phyloP scores from a whole-genome alignment of 1,140 invertebrate species.

The Apis dorsata region DNA sequence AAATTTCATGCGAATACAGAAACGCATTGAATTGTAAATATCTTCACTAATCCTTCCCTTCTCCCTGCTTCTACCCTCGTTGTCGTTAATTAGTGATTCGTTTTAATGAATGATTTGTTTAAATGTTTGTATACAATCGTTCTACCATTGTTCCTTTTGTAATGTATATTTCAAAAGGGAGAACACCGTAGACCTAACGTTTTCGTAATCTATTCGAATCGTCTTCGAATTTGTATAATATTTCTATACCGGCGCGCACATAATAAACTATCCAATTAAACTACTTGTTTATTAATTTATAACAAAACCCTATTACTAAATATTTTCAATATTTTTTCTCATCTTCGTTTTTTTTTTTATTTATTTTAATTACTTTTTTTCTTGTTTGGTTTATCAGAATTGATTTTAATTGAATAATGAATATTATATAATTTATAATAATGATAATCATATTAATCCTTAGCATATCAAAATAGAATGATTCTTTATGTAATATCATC shows the following conservation, averaged over 20 bases:
- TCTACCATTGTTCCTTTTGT: conserved; percentile 59
- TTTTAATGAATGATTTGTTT: conserved; percentile 50
- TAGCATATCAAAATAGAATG: no score
- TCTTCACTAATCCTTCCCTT: not conserved
- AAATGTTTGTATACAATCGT: conserved; percentile 56
- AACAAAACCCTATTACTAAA: not conserved
- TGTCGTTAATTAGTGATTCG: conserved; percentile 47
- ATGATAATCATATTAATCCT: no score
- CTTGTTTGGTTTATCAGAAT: no score
- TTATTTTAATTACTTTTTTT: no score
- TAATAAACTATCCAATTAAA: conserved; percentile 74
- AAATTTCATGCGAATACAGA: conserved; percentile 54
- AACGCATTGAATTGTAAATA: conserved; percentile 69
- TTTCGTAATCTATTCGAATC: conserved; percentile 66
- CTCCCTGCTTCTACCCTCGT: not conserved
- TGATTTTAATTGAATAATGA: no score
- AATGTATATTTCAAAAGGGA: conserved; percentile 48
- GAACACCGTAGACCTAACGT: conserved; percentile 61
- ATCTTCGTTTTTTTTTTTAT: not conserved
- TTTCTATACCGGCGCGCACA: conserved; percentile 77
- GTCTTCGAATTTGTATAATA: conserved; percentile 76
- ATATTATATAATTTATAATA: no score
- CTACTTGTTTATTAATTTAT: conserved; percentile 8
- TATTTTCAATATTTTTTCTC: not conserved
- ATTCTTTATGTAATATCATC: no score